Base-by-base conservation (phyloP, 2,797 vertebrate species). In the Halcyon smyrnensis region DNA sequence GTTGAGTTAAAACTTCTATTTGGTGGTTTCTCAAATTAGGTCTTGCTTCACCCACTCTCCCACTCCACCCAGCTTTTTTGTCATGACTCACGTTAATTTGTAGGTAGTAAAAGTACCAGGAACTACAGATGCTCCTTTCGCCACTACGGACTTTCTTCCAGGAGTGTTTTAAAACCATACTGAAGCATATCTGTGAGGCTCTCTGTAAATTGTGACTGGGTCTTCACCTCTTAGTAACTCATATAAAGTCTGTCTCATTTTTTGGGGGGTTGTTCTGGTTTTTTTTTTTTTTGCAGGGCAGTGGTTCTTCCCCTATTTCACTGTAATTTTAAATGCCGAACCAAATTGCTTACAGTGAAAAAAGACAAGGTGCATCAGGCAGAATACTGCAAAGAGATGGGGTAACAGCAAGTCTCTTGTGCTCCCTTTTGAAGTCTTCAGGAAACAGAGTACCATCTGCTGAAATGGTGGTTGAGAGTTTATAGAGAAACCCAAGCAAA, bases 21-120 rank as follows among this genome's bases (percentile, higher is more conserved):
- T 84, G 74, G 65, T 93, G 82, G 73, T 91, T 97, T 93, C 79
- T 85, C 84, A 75, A 87, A 68, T 87, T 89, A 80, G 56, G 19
- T 43, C 60, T 95, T 69, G 23, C n/a, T 90, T 92, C 16, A 36
- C 7, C 18, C 2, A 2, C 37, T 23, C 25, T 92, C 46, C n/a
- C 10, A 30, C 68, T 92, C 96, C 76, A 83, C 91, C 76, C 87
- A 91, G n/a, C 14, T 15, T 67, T 79, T 89, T 80, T 59, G 59
- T 91, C 75, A 34, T 87, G 69, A 87, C 43, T 93, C 77, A 75
- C 0, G 0, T 53, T 92, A 83, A 81, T 92, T 85, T 93, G 63
- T 81, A 77, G 73, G 36, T 81, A 77, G 43, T 76, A 34, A 63
- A 93, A 83, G 23, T 63, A 43, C 9, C 75, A 46, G 32, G 63